Evolutionary conservation across 2,797 vertebrate genomes (phyloP), one percentile per base, ranked within the genome.

Genomic region (Scolopax rusticola): DNA sequence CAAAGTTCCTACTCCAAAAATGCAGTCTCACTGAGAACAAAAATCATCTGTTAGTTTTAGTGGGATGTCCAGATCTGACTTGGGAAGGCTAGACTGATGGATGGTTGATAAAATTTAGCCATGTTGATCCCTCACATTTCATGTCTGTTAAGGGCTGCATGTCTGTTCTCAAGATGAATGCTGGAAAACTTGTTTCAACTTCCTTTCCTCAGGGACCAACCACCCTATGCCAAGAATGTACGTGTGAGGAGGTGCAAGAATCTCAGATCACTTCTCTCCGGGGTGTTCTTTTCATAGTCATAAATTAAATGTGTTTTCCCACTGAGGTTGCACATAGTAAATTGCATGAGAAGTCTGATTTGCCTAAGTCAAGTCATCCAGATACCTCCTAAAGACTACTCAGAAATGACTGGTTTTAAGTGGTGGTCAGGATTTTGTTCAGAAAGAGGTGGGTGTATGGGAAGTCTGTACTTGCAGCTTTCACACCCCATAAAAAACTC

Each of bases 121-220:
- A 32, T 6, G 0, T 32, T 81, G 61, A 84, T 59, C 36, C 14
- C 9, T 90, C 9, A 8, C 24, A 30, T 87, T 85, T 91, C 20
- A 15, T 59, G 21, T 75, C 61, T 75, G 21, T 83, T 30, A 84
- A 90, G 74, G 69, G 43, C 63, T 86, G 17, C 17, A 23, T 54
- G 67, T 78, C 40, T 8, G 0, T 75, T 88, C 86, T 67, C 78
- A 93, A 78, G 41, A 32, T 8, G 33, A 57, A 15, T 91, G 27
- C 51, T 61, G 45, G 57, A 93, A 92, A 85, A 91, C 0, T 14
- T 21, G 2, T 47, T 91, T 85, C 33, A 14, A 1, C 90, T 90
- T 91, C 50, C 19, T 57, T 90, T 92, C 85, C 77, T 96, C 83
- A 54, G 94, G 83, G 73, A 76, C 47, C 33, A 78, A 64, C 19